These are phyloP conservation scores for Melierax canorus DNA, from an alignment of 2,113 vertebrate species.

Conservation along the genomic window DNA sequence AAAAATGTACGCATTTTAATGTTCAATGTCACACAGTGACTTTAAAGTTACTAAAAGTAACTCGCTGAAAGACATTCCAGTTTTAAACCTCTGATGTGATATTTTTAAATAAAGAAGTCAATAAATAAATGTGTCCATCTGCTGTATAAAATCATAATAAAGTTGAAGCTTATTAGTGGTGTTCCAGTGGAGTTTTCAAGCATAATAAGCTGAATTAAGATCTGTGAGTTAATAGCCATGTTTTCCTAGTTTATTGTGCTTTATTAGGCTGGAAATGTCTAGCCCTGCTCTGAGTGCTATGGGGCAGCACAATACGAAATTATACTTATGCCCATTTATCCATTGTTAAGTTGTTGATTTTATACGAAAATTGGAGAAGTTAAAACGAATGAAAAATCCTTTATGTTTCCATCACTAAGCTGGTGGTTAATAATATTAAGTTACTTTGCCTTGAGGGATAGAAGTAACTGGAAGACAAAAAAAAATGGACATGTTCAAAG, in stretches of 20 bases:
- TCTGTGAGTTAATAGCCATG: not conserved
- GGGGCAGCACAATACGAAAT: not conserved
- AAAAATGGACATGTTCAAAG: not conserved
- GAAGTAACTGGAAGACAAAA: not conserved
- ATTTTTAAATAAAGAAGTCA: not conserved
- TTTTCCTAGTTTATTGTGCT: not conserved
- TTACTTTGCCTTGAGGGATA: not conserved
- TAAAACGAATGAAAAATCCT: not conserved
- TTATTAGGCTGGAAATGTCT: not conserved
- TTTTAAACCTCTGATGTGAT: not conserved
- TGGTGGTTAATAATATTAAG: not conserved
- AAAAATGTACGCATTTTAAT: not conserved
- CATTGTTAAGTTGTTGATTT: not conserved
- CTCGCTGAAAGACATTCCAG: not conserved
- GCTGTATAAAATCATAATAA: not conserved
- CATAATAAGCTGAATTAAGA: conserved; percentile 14
- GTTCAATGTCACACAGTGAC: not conserved
- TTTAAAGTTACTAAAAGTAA: not conserved
- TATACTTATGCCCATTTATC: not conserved
- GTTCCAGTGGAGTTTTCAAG: not conserved
- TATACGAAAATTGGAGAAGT: not conserved
- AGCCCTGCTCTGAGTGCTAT: not conserved
- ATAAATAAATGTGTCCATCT: conserved; percentile 22
- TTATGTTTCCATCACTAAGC: not conserved
- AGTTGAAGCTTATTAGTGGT: not conserved